Percentiles rank a stretch among this genome's conserved stretches.
Conservation (phyloP, 1,140 invertebrate genomes). For the Gryllus bimaculatus region DNA sequence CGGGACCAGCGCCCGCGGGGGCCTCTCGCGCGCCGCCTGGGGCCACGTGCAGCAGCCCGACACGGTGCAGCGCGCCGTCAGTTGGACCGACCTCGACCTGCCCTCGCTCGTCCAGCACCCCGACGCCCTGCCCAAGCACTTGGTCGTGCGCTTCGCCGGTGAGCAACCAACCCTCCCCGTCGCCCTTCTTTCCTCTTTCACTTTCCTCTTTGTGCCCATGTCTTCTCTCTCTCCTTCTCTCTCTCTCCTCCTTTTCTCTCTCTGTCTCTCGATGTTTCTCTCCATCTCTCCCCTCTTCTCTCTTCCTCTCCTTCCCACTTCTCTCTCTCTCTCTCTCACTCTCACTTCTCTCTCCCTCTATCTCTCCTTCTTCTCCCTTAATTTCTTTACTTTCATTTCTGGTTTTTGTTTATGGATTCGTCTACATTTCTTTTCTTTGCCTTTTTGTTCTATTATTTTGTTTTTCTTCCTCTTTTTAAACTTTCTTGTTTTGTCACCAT, state of each 20-base stretch:
- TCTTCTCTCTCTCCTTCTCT: too few relatives aligned
- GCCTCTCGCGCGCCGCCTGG: constrained; percentile 17
- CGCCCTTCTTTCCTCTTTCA: background rate
- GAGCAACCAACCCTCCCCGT: background rate
- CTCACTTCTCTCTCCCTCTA: background rate
- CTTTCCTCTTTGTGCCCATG: background rate
- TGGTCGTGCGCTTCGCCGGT: constrained; percentile 21
- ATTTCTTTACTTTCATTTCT: too few relatives aligned
- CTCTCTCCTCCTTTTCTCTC: background rate
- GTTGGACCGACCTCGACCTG: constrained; percentile 21
- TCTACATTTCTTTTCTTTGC: too few relatives aligned
- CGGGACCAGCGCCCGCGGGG: background rate
- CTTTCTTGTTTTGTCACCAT: too few relatives aligned
- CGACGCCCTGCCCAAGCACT: constrained; percentile 18
- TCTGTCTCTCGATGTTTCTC: background rate
- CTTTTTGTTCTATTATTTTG: too few relatives aligned
- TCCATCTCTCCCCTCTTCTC: too few relatives aligned
- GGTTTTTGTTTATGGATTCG: too few relatives aligned
- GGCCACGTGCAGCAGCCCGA: constrained; percentile 22
- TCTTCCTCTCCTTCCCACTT: background rate
- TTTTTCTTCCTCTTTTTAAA: too few relatives aligned
- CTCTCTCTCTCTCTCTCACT: background rate
- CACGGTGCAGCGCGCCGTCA: constrained; percentile 14
- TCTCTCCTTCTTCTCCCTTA: too few relatives aligned
- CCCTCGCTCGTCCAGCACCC: constrained; percentile 20